Conservation (phyloP, 1,140 invertebrate species). For the Lordiphosa clarofinis region DNA sequence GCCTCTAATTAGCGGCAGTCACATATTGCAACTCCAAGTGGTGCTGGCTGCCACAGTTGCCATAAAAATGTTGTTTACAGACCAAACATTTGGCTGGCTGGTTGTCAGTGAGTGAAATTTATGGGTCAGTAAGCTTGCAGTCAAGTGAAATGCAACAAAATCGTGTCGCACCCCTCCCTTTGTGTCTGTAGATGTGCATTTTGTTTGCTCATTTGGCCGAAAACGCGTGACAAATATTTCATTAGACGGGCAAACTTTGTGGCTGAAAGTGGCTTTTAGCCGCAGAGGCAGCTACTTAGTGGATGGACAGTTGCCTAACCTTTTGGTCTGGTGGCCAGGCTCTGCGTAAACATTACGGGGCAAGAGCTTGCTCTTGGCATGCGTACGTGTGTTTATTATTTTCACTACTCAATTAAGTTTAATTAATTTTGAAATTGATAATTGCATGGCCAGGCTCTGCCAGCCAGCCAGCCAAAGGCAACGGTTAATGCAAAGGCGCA, state of each 20-base stretch:
- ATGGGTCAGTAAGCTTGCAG: conserved; percentile 60
- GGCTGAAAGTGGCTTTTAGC: conserved; percentile 37
- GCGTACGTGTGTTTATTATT: conserved; percentile 66
- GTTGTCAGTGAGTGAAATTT: conserved; percentile 56
- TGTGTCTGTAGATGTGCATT: conserved; percentile 39
- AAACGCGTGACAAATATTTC: conserved; percentile 75
- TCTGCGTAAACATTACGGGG: conserved; percentile 36
- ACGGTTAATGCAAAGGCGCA: neutral
- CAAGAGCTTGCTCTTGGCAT: neutral
- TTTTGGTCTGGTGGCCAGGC: neutral
- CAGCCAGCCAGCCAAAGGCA: conserved; percentile 28
- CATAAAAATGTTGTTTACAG: conserved; percentile 71
- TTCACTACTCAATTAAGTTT: conserved; percentile 76
- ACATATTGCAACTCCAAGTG: conserved; percentile 40
- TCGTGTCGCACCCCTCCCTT: conserved; percentile 21
- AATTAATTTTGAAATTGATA: conserved; percentile 79
- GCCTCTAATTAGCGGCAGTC: conserved; percentile 62
- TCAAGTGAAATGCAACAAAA: conserved; percentile 43
- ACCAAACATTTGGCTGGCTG: conserved; percentile 41
- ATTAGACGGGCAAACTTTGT: conserved; percentile 60
- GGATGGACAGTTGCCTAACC: conserved; percentile 41
- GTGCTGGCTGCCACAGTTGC: conserved; percentile 43
- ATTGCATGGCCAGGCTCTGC: conserved; percentile 47
- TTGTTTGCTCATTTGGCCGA: conserved; percentile 48
- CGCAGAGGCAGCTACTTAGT: conserved; percentile 9